Percentiles rank a stretch among this genome's conserved stretches.
These are phyloP conservation scores for Austrofundulus limnaeus DNA, from an alignment of 2,113 vertebrate genomes.

Conservation along the genomic window DNA sequence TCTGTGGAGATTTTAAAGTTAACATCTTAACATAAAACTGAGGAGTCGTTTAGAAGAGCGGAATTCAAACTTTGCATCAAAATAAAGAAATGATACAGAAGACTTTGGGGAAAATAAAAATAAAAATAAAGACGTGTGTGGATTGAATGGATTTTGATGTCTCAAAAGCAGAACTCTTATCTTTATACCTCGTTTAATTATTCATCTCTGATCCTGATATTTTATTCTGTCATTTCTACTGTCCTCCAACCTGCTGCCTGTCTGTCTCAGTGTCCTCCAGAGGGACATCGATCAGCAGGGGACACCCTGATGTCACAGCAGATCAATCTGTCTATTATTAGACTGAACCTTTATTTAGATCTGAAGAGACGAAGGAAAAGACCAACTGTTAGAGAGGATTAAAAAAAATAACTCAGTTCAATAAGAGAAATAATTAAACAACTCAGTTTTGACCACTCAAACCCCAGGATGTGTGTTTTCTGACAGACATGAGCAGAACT, in stretches of 20 bases:
- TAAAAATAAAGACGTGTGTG: slow-evolving; percentile 50
- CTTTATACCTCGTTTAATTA: slow-evolving; percentile 36
- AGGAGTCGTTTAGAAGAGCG: slow-evolving; percentile 3
- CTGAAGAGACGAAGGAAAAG: background rate
- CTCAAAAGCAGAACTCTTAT: slow-evolving; percentile 36
- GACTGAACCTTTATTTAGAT: slow-evolving; percentile 25
- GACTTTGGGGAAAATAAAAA: no score
- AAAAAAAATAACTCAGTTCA: no score
- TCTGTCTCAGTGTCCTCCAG: slow-evolving; percentile 7
- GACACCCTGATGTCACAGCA: background rate
- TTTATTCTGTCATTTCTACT: slow-evolving; percentile 5
- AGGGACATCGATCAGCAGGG: slow-evolving; percentile 40
- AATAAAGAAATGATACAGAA: background rate
- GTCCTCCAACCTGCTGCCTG: slow-evolving; percentile 20
- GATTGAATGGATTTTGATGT: slow-evolving; percentile 56
- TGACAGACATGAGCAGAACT: slow-evolving; percentile 5
- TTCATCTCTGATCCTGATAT: background rate
- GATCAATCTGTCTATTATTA: slow-evolving; percentile 26
- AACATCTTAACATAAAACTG: slow-evolving; percentile 11
- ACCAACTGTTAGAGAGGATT: background rate
- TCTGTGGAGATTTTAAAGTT: slow-evolving; percentile 27
- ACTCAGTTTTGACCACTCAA: no score
- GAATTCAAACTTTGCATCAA: background rate
- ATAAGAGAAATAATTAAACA: no score
- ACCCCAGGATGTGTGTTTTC: no score